These are phyloP conservation scores for Mermis nigrescens DNA, from an alignment of 2,888 invertebrate species.

Conservation along the genomic window DNA sequence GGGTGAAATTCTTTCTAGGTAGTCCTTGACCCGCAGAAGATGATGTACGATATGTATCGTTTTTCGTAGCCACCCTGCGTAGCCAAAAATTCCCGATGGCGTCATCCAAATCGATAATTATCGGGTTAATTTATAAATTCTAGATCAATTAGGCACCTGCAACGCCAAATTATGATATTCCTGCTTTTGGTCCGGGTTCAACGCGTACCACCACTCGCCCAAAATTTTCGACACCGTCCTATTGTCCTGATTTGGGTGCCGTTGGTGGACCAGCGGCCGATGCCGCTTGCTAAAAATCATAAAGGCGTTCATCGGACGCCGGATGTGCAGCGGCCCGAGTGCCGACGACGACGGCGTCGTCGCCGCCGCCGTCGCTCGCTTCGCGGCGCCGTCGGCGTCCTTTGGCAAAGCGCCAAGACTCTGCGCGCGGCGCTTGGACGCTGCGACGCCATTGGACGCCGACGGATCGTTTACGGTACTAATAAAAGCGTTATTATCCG, in stretches of 20 bases:
- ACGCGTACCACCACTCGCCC: conserved; percentile 98
- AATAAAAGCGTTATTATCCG: no score
- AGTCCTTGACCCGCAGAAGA: no score
- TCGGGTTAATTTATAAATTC: neutral
- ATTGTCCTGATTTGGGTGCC: conserved; percentile 94
- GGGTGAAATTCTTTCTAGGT: no score
- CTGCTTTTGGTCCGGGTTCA: conserved; percentile 76
- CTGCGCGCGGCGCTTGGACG: conserved; percentile 56
- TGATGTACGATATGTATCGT: no score
- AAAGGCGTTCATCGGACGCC: conserved; percentile 98
- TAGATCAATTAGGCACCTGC: conserved; percentile 48
- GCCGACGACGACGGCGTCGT: conserved; percentile 1
- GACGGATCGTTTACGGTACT: conserved; percentile 17
- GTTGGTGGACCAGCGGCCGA: conserved; percentile 77
- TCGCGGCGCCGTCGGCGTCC: conserved; percentile 38
- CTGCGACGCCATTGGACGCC: conserved; percentile 37
- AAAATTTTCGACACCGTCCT: conserved; percentile 93
- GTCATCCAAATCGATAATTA: no score
- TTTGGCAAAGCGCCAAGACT: conserved; percentile 55
- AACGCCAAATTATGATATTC: conserved; percentile 81
- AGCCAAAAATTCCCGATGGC: neutral
- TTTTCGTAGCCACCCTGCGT: no score
- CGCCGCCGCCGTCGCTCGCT: conserved; percentile 22
- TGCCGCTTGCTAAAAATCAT: conserved; percentile 99
- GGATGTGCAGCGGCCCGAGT: conserved; percentile 57